These are phyloP conservation scores for Nineta flava DNA, from an alignment of 2,888 invertebrate species.

Conservation along the genomic window DNA sequence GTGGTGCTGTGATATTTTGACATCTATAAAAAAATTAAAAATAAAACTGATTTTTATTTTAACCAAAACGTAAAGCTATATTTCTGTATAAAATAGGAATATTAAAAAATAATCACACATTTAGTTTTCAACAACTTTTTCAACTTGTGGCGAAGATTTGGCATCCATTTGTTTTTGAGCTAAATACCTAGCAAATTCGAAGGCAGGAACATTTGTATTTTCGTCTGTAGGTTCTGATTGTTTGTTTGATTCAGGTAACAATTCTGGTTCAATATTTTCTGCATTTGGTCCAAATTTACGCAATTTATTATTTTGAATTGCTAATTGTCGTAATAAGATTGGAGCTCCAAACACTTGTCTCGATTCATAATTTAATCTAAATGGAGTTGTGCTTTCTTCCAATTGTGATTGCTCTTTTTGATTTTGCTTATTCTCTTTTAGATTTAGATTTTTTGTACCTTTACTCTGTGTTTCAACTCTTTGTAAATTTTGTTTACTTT, in stretches of 20 bases:
- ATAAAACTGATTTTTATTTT: not conserved
- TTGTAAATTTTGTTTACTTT: not conserved
- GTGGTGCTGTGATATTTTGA: not conserved
- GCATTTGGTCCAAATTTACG: conserved; percentile 1
- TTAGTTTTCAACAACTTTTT: not conserved
- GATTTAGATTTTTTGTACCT: not conserved
- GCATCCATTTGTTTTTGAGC: conserved; percentile 7
- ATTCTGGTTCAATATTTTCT: not conserved
- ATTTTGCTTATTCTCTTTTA: not conserved
- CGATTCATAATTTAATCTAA: not conserved
- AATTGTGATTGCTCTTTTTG: not conserved
- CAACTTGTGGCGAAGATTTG: not conserved
- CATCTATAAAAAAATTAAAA: conserved; percentile 4
- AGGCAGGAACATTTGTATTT: conserved; percentile 3
- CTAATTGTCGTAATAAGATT: not conserved
- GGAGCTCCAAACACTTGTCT: not conserved
- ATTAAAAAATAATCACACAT: conserved; percentile 2
- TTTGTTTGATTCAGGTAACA: not conserved
- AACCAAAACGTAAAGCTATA: not conserved
- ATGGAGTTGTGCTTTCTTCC: too few species aligned
- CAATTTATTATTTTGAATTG: not conserved
- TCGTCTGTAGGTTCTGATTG: not conserved
- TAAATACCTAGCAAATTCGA: conserved; percentile 10
- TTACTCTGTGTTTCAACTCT: not conserved
- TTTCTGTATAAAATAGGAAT: not conserved